Base-by-base conservation (phyloP, 1,140 invertebrate genomes). In the Euwallacea fornicatus region DNA sequence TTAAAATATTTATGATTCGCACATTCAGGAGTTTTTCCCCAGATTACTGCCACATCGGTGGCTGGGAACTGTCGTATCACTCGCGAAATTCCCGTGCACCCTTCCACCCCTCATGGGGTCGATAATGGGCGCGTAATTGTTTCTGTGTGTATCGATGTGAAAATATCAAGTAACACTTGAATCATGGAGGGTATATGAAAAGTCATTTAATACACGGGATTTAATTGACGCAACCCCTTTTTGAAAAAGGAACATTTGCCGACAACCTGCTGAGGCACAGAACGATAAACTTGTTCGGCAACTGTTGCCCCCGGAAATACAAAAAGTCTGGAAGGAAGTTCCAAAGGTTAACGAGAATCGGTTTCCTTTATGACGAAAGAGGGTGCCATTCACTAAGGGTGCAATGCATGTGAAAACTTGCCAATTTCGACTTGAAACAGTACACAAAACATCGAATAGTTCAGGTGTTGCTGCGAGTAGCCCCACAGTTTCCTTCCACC, bases 121-220 rank as follows among this genome's bases (percentile, higher is more conserved):
- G 13, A 63, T 68, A 74, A 66, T 68, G 61, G 42, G n/a, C 15
- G 7, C 9, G 13, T 69, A 70, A 74, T 74, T 71, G 73, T 74
- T 74, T 66, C 68, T 69, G 54, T 69, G 73, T 66, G 47, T 64
- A 74, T 67, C 70, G 65, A 74, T 69, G 70, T 74, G 66, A 69
- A 74, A 74, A 74, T 74, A 74, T 74, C 73, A 74, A 74, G 73
- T 74, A 67, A 69, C 73, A 74, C 73, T 74, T 50, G 47, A 66
- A 61, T 7, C 54, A 56, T 8, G 50, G 16, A 53, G 56, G 59
- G 54, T 69, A 71, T 71, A 71, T 61, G 66, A 71, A 71, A 71
- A 71, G 69, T 71, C 69, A 71, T 71, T 71, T 71, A 60, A 44
- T 71, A 61, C 42, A 59, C 3, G 16, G 54, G 16, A 60, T 66